Evolutionary conservation across 2,888 invertebrate species (phyloP).

Genomic region (Pristionchus japonicus): DNA sequence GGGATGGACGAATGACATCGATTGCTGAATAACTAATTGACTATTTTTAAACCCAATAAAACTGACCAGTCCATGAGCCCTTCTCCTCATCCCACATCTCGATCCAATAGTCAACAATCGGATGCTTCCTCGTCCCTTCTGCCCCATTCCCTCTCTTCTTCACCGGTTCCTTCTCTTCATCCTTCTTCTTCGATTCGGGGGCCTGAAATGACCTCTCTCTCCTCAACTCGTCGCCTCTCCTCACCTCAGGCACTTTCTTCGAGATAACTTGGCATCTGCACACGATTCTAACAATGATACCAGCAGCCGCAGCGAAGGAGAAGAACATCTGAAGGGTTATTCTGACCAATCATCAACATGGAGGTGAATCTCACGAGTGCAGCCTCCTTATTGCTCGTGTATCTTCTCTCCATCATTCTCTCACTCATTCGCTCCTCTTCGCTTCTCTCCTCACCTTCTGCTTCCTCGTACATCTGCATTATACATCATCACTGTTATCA

Average conservation of each 20-base stretch:
- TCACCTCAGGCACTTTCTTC: slow-evolving; percentile 11
- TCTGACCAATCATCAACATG: not conserved
- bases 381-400: slow-evolving; percentile 1
- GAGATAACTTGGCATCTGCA: not conserved
- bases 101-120: slow-evolving; percentile 13
- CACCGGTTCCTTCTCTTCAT: not conserved
- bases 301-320: not conserved
- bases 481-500: not conserved
- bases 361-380: not conserved
- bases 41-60: not conserved
- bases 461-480: not conserved
- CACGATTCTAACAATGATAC: not conserved
- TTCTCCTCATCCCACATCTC: slow-evolving; percentile 31
- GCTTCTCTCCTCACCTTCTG: not conserved
- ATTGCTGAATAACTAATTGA: not conserved
- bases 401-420: not conserved
- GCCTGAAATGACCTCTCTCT: not conserved
- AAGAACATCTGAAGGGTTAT: slow-evolving; percentile 1
- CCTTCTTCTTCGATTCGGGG: not conserved
- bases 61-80: not conserved
- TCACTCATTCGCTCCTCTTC: slow-evolving; percentile 15
- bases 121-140: not conserved
- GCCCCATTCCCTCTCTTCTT: not conserved
- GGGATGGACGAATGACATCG: not conserved
- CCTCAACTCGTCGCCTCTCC: not conserved